Conservation (phyloP, 2,888 invertebrate genomes). For the Uloborus plumipes region DNA sequence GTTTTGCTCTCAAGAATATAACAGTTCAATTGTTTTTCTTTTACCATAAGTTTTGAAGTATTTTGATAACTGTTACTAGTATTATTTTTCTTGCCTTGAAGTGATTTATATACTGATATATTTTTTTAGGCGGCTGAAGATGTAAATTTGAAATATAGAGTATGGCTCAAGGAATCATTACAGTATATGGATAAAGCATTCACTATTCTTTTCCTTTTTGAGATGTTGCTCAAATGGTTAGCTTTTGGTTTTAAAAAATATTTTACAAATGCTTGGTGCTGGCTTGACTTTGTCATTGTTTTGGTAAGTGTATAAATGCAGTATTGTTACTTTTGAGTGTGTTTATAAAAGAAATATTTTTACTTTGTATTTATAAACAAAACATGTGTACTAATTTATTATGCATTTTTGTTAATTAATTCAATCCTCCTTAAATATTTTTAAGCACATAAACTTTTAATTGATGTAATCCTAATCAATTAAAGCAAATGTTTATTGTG, state of each 20-base stretch:
- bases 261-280: constrained; percentile 99
- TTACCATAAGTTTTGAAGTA: no score
- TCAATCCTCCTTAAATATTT: no score
- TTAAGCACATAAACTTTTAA: no score
- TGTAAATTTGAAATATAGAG: constrained; percentile 90
- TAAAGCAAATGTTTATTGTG: no score
- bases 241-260: constrained; percentile 97
- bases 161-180: constrained; percentile 90
- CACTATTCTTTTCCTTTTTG: constrained; percentile 97
- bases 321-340: background rate
- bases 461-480: no score
- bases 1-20: no score
- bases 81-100: background rate
- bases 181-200: constrained; percentile 98
- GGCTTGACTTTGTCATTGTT: constrained; percentile 99
- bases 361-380: no score
- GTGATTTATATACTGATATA: constrained; percentile 11
- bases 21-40: no score
- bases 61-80: background rate
- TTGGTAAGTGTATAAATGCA: constrained; percentile 79
- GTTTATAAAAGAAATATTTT: no score
- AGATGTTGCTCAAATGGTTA: constrained; percentile 99
- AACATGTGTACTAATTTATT: no score
- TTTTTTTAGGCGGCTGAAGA: constrained; percentile 90
- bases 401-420: no score